Evolutionary conservation across 2,888 invertebrate genomes (phyloP).

Genomic region (Synergus umbraculus): DNA sequence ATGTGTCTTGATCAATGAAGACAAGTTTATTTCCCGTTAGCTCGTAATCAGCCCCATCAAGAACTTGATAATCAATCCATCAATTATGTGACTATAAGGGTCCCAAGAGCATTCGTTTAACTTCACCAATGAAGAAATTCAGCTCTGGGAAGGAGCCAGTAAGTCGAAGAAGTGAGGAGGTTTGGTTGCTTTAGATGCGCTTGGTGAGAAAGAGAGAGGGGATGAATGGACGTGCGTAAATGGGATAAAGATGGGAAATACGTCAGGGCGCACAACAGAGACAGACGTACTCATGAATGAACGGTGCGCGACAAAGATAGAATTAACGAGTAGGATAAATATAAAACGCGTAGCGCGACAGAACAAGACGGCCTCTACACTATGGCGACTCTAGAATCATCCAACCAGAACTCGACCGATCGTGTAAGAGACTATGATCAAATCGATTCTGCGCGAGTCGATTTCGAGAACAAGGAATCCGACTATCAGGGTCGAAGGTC

Average conservation of each 20-base stretch:
- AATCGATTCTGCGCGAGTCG: conserved; percentile 34
- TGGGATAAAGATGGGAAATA: conserved; percentile 59
- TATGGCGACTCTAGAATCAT: conserved; percentile 23
- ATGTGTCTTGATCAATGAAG: conserved; percentile 17
- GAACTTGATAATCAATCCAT: conserved; percentile 37
- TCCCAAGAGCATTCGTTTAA: conserved; percentile 32
- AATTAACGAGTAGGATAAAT: conserved; percentile 73
- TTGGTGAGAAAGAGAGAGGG: conserved; percentile 55
- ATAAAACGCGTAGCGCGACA: conserved; percentile 66
- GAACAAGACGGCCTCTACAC: conserved; percentile 61
- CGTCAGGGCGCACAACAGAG: conserved; percentile 53
- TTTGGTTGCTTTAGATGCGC: conserved; percentile 51
- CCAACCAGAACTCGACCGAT: neutral
- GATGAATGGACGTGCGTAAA: conserved; percentile 72
- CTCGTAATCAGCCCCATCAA: conserved; percentile 18
- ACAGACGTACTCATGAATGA: conserved; percentile 69
- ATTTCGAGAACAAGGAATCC: conserved; percentile 27
- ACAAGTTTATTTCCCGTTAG: conserved; percentile 34
- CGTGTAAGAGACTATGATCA: conserved; percentile 1
- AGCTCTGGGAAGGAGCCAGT: conserved; percentile 30
- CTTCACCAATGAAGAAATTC: conserved; percentile 22
- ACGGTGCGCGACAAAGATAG: conserved; percentile 70
- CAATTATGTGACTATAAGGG: conserved; percentile 11
- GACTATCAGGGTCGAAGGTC: conserved; percentile 39
- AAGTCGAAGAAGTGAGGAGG: conserved; percentile 16